Evolutionary conservation across 2,113 vertebrate species (phyloP).

Genomic region (Theropithecus gelada): DNA sequence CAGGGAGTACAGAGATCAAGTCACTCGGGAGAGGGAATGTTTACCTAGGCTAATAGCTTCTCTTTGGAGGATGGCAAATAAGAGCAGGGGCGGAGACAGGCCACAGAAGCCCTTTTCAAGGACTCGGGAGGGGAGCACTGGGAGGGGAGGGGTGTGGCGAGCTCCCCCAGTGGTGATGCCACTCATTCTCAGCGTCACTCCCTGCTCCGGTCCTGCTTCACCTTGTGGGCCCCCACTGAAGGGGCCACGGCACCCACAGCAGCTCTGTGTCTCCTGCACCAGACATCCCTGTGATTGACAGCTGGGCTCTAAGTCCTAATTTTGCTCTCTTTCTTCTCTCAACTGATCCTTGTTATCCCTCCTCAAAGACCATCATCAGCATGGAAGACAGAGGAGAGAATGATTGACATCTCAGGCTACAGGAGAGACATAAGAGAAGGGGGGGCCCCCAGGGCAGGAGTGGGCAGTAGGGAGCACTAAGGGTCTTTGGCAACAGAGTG

Average conservation of each 20-base stretch:
- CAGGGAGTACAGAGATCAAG: constrained; percentile 63
- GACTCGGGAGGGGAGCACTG: neutral
- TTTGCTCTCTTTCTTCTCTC: neutral
- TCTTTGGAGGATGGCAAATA: constrained; percentile 47
- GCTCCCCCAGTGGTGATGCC: neutral
- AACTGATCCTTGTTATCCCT: neutral
- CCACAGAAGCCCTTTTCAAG: neutral
- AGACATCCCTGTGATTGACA: accelerated
- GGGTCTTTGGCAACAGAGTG: neutral
- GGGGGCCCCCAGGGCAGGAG: neutral
- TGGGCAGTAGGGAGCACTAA: accelerated
- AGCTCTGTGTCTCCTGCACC: accelerated
- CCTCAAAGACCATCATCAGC: neutral
- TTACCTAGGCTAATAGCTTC: constrained; percentile 75
- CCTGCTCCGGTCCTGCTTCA: neutral
- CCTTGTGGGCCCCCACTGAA: no score
- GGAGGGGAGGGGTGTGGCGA: neutral
- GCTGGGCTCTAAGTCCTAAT: neutral
- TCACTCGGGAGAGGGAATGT: constrained; percentile 61
- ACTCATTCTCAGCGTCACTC: neutral
- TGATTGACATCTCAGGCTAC: neutral
- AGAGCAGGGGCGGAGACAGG: neutral
- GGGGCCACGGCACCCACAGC: accelerated
- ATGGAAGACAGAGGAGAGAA: neutral
- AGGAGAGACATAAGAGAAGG: neutral